phyloP scores from a whole-genome alignment of 2,797 vertebrate species.

The Pelodytes ibericus region DNA sequence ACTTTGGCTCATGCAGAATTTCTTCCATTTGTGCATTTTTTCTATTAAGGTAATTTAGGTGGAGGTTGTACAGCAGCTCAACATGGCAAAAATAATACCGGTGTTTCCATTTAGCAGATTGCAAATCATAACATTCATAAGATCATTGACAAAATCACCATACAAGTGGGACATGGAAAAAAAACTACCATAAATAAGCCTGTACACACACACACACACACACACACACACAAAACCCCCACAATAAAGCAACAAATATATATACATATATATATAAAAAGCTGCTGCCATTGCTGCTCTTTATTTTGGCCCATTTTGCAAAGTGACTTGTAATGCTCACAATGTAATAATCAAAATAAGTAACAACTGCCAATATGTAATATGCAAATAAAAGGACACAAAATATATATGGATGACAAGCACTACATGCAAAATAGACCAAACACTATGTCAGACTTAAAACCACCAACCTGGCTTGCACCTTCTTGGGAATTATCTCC shows the following conservation, averaged over 20 bases:
- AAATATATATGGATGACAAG: slow-evolving; percentile 46
- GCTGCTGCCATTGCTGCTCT: slow-evolving; percentile 2
- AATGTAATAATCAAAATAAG: too few species aligned
- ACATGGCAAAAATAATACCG: too few species aligned
- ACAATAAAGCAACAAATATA: slow-evolving; percentile 17
- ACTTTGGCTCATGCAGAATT: too few species aligned
- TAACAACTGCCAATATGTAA: slow-evolving; percentile 15
- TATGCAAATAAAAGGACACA: slow-evolving; percentile 25
- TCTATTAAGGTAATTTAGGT: too few species aligned
- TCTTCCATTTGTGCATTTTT: too few species aligned
- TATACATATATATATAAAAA: background rate
- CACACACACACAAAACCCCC: too few species aligned
- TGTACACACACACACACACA: too few species aligned
- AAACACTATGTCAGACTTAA: slow-evolving; percentile 43
- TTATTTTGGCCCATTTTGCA: slow-evolving; percentile 39
- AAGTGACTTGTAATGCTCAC: slow-evolving; percentile 31
- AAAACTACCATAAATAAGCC: slow-evolving; percentile 7
- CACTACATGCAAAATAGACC: slow-evolving; percentile 52
- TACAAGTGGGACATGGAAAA: too few species aligned
- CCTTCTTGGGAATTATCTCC: slow-evolving; percentile 54
- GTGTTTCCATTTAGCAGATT: too few species aligned
- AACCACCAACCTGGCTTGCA: slow-evolving; percentile 52
- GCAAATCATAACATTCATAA: too few species aligned
- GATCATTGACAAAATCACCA: too few species aligned
- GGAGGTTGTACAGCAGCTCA: too few species aligned